Conservation (phyloP, 92 coral and sea anemone species). For the Siderastrea radians region DNA sequence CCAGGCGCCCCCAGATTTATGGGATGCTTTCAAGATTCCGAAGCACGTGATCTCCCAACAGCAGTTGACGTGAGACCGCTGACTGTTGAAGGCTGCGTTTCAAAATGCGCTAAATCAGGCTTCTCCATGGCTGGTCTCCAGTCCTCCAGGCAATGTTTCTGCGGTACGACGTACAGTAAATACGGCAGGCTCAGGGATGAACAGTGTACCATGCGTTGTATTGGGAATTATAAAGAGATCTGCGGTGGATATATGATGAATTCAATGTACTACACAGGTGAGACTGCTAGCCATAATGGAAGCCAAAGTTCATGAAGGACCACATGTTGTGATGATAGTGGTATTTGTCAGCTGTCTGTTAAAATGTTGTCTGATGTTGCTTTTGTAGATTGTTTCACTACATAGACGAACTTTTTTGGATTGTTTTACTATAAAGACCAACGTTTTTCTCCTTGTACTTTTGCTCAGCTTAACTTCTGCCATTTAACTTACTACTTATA, state of each 20-base stretch:
- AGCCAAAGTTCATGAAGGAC: neutral
- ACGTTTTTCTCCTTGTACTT: too few species aligned
- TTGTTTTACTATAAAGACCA: too few species aligned
- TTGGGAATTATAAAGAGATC: slow-evolving; percentile 77
- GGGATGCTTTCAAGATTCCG: slow-evolving; percentile 82
- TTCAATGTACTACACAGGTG: slow-evolving; percentile 93
- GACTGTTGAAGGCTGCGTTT: slow-evolving; percentile 79
- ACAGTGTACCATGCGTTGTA: slow-evolving; percentile 76
- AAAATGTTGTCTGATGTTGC: too few species aligned
- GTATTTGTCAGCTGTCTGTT: too few species aligned
- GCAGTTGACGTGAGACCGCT: slow-evolving; percentile 67
- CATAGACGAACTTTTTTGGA: too few species aligned
- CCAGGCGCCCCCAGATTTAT: slow-evolving; percentile 65
- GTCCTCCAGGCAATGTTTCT: slow-evolving; percentile 77
- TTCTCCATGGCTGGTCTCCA: slow-evolving; percentile 92
- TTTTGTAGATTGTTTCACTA: too few species aligned
- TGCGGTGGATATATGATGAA: slow-evolving; percentile 94
- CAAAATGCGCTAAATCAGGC: slow-evolving; percentile 69
- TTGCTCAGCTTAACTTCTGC: too few species aligned
- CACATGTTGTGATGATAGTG: neutral
- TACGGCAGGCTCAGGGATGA: slow-evolving; percentile 85
- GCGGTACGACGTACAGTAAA: slow-evolving; percentile 85
- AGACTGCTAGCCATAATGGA: neutral
- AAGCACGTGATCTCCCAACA: slow-evolving; percentile 71
- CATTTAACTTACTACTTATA: too few species aligned